Conservation (phyloP, 2,888 invertebrate species). For the Harpalus rubripes region DNA sequence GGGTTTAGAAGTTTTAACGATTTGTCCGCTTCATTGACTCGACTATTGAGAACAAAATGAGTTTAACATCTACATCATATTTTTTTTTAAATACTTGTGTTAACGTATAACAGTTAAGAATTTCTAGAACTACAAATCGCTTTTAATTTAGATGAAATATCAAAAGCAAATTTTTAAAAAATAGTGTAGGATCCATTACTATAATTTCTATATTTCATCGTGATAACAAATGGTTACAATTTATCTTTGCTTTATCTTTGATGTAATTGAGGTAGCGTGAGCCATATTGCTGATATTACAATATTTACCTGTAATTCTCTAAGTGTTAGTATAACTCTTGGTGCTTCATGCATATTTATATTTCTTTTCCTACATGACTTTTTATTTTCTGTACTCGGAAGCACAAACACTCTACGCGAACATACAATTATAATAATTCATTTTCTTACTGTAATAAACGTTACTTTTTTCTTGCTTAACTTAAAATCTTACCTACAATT, state of each 20-base stretch:
- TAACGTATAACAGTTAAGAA: too few species aligned
- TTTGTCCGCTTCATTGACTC: too few species aligned
- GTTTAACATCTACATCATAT: too few species aligned
- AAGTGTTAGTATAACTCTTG: constrained; percentile 34
- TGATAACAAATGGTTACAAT: constrained; percentile 8
- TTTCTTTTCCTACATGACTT: constrained; percentile 35
- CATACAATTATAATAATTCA: constrained; percentile 32
- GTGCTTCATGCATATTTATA: constrained; percentile 45
- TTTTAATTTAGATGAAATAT: too few species aligned
- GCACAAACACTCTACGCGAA: neutral
- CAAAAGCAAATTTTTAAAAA: too few species aligned
- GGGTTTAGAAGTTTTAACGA: too few species aligned
- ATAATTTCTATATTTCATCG: constrained; percentile 3
- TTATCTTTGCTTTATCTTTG: constrained; percentile 27
- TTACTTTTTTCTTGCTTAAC: neutral
- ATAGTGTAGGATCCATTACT: neutral
- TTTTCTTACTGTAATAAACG: constrained; percentile 1
- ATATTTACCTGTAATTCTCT: constrained; percentile 16
- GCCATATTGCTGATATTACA: constrained; percentile 33
- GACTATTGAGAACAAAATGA: too few species aligned
- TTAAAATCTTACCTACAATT: neutral
- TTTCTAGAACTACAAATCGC: too few species aligned
- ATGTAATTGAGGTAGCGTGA: constrained; percentile 31
- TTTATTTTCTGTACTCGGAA: constrained; percentile 34
- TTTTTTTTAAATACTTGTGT: too few species aligned